These are phyloP conservation scores for Harpagoxenus sublaevis DNA, from an alignment of 2,888 invertebrate species.

Conservation along the genomic window DNA sequence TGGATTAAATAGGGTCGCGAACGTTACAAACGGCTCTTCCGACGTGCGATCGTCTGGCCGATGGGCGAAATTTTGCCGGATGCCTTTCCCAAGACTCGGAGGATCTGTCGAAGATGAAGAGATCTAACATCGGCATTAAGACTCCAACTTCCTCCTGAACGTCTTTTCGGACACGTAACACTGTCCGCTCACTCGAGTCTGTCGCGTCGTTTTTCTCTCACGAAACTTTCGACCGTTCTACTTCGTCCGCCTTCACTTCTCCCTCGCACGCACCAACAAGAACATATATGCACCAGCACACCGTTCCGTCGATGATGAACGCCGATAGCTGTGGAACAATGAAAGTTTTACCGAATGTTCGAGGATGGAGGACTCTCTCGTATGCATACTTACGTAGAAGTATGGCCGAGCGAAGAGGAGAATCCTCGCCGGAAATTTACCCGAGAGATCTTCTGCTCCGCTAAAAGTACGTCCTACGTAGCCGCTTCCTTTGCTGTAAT, in stretches of 20 bases:
- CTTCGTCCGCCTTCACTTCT: constrained; percentile 28
- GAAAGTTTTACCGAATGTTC: constrained; percentile 73
- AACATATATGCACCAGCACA: constrained; percentile 34
- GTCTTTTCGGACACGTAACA: constrained; percentile 70
- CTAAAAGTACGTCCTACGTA: constrained; percentile 5
- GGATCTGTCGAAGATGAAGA: constrained; percentile 69
- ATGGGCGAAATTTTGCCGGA: constrained; percentile 30
- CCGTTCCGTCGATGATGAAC: constrained; percentile 65
- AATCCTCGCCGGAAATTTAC: constrained; percentile 43
- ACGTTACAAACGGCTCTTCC: constrained; percentile 42
- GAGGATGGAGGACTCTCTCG: constrained; percentile 53
- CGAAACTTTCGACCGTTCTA: constrained; percentile 64
- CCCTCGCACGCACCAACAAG: constrained; percentile 25
- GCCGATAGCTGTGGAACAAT: constrained; percentile 65
- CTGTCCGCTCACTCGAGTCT: constrained; percentile 37
- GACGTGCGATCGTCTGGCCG: constrained; percentile 19
- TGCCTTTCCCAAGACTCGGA: background rate
- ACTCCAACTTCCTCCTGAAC: constrained; percentile 67
- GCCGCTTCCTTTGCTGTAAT: background rate
- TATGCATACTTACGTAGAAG: constrained; percentile 55
- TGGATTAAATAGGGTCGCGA: constrained; percentile 23
- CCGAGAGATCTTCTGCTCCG: constrained; percentile 21
- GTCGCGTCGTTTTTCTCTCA: constrained; percentile 63
- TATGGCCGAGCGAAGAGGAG: constrained; percentile 22
- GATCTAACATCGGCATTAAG: constrained; percentile 69